Evolutionary conservation across 1,140 invertebrate genomes (phyloP).

Genomic region (Dinothrombium tinctorium): DNA sequence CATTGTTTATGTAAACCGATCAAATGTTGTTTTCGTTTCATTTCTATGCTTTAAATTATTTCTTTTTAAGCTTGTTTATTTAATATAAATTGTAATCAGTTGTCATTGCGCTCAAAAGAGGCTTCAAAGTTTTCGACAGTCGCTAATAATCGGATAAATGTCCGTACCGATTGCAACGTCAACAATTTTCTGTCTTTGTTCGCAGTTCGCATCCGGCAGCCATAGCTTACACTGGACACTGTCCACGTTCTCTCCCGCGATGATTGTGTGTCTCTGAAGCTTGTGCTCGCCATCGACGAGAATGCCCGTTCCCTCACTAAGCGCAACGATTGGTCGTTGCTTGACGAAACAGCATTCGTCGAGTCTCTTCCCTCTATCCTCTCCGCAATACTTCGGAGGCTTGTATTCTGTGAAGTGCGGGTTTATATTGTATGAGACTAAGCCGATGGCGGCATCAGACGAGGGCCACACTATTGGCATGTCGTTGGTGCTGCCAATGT

Average conservation of each 20-base stretch:
- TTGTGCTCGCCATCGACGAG: conserved; percentile 3
- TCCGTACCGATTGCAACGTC: background rate
- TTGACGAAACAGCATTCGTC: conserved; percentile 7
- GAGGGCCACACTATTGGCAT: conserved; percentile 59
- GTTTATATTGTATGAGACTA: conserved; percentile 64
- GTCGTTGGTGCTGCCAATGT: conserved; percentile 57
- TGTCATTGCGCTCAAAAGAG: background rate
- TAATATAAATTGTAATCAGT: background rate
- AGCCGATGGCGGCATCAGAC: conserved; percentile 38
- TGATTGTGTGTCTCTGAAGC: background rate
- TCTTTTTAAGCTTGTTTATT: background rate
- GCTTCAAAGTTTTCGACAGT: background rate
- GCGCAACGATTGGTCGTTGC: conserved; percentile 5
- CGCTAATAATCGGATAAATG: background rate
- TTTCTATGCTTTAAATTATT: too few relatives aligned
- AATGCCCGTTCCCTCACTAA: conserved; percentile 8
- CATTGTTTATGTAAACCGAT: too few relatives aligned
- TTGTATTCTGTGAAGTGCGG: conserved; percentile 44
- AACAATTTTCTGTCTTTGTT: too few relatives aligned
- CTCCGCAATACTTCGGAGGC: conserved; percentile 3
- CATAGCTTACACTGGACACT: background rate
- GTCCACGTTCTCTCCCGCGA: background rate
- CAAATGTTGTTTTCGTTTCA: too few relatives aligned
- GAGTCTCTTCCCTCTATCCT: conserved; percentile 5
- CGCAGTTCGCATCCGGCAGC: background rate